Evolutionary conservation across 2,888 invertebrate species (phyloP).

Genomic region (Bedellia somnulentella): DNA sequence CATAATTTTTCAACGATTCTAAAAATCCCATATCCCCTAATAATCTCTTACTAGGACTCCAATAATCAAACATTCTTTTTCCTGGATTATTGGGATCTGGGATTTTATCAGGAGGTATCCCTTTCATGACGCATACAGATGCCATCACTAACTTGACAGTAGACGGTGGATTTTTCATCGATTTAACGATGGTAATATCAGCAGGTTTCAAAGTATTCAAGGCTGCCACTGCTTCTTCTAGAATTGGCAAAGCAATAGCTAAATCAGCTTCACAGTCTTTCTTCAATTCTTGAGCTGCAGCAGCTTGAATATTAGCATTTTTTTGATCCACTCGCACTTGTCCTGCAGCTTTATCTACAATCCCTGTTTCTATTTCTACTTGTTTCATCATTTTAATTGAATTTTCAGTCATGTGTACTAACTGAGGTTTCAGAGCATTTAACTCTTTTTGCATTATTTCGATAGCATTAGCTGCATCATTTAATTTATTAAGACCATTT

Average conservation of each 20-base stretch:
- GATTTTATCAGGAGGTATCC: slow-evolving; percentile 74
- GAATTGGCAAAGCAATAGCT: slow-evolving; percentile 81
- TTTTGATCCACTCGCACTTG: slow-evolving; percentile 85
- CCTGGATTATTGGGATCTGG: slow-evolving; percentile 70
- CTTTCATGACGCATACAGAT: slow-evolving; percentile 84
- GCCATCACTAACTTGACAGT: slow-evolving; percentile 84
- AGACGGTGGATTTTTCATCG: slow-evolving; percentile 86
- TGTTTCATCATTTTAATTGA: slow-evolving; percentile 74
- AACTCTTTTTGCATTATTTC: slow-evolving; percentile 75
- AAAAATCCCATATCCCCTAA: slow-evolving; percentile 82
- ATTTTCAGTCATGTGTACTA: slow-evolving; percentile 71
- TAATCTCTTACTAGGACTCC: slow-evolving; percentile 83
- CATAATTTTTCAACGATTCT: slow-evolving; percentile 73
- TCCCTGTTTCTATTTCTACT: slow-evolving; percentile 74
- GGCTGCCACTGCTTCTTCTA: slow-evolving; percentile 75
- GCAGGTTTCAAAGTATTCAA: slow-evolving; percentile 84
- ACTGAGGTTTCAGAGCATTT: slow-evolving; percentile 72
- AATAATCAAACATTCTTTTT: slow-evolving; percentile 74
- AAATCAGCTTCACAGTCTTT: slow-evolving; percentile 91
- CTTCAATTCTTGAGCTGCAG: slow-evolving; percentile 79
- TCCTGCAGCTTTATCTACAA: slow-evolving; percentile 77
- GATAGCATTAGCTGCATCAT: slow-evolving; percentile 76
- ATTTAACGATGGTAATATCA: slow-evolving; percentile 83
- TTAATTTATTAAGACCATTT: slow-evolving; percentile 75
- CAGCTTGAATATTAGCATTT: slow-evolving; percentile 85